Evolutionary conservation across 2,888 invertebrate species (phyloP).

Genomic region (Caenorhabditis macrosperma): DNA sequence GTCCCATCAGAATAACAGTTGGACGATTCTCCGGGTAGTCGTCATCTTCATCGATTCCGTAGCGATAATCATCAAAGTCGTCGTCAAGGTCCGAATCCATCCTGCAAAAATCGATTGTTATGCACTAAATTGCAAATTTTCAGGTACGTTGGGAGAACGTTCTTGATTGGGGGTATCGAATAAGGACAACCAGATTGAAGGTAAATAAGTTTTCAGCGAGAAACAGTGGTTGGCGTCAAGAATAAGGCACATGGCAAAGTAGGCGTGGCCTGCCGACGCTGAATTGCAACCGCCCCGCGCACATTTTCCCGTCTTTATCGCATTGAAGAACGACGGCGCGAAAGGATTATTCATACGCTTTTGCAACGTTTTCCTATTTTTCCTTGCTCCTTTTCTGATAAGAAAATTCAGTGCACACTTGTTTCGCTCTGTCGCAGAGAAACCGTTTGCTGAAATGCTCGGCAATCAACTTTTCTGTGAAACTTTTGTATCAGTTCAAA

Average conservation of each 20-base stretch:
- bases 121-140: too few species aligned
- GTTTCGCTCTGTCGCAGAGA: too few species aligned
- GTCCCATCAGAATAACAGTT: constrained; percentile 79
- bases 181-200: not conserved
- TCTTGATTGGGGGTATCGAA: too few species aligned
- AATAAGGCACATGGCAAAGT: not conserved
- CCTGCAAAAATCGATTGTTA: not conserved
- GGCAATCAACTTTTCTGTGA: too few species aligned
- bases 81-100: constrained; percentile 59
- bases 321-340: not conserved
- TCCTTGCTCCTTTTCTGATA: too few species aligned
- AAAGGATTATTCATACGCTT: too few species aligned
- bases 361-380: too few species aligned
- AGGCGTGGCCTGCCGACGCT: not conserved
- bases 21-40: constrained; percentile 69
- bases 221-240: not conserved
- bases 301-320: not conserved
- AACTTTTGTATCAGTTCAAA: too few species aligned
- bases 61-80: constrained; percentile 72
- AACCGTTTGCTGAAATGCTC: too few species aligned
- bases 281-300: not conserved
- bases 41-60: constrained; percentile 66
- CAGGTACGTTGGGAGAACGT: too few species aligned
- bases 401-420: too few species aligned
- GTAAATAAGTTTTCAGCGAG: not conserved